Conservation (phyloP, 2,797 vertebrate species). For the Sylvia borin region DNA sequence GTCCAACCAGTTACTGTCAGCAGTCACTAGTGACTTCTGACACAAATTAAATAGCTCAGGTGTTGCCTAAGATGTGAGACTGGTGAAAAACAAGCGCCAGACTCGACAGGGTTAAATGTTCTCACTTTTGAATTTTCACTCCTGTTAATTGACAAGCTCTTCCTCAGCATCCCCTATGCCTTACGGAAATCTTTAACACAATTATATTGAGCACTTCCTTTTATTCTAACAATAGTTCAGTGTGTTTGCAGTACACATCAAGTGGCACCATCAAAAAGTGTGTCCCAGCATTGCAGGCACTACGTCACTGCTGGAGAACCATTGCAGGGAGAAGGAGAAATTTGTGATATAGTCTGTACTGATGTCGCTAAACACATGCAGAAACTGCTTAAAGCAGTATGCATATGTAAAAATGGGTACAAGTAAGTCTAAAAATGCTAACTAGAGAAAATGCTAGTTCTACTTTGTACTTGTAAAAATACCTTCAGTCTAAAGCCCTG, state of each 20-base stretch:
- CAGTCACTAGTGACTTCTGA: not conserved
- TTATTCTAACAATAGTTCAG: not conserved
- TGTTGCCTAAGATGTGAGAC: not conserved
- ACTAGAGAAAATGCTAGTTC: not conserved
- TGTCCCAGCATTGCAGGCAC: not conserved
- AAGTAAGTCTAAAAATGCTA: not conserved
- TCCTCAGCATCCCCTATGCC: constrained; percentile 1
- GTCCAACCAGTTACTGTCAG: not conserved
- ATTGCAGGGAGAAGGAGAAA: not conserved
- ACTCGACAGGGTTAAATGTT: not conserved
- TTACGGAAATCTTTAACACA: constrained; percentile 26
- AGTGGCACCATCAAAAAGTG: not conserved
- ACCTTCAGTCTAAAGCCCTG: not conserved
- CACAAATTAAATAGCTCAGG: not conserved
- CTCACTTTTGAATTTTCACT: constrained; percentile 28
- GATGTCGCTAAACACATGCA: not conserved
- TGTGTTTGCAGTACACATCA: not conserved
- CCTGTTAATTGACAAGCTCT: constrained; percentile 29
- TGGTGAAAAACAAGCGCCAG: not conserved
- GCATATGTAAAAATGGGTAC: not conserved
- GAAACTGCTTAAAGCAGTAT: not conserved
- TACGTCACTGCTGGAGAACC: not conserved
- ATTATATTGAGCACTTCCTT: constrained; percentile 23
- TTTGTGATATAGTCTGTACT: not conserved
- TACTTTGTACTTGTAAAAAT: not conserved